Base-by-base conservation (phyloP, 2,888 invertebrate genomes). In the Melanostoma scalare region DNA sequence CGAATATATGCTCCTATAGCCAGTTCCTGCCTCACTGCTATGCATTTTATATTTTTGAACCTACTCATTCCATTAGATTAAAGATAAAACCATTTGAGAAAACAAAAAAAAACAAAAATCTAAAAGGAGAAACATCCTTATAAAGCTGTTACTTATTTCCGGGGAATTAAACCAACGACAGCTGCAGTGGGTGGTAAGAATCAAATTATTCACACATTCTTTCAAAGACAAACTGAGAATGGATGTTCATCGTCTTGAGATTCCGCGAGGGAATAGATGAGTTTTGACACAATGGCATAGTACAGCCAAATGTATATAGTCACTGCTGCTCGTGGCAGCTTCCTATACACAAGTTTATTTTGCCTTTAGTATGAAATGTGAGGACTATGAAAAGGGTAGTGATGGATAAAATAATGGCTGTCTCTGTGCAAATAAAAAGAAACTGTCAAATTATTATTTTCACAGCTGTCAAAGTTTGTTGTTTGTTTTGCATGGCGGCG, bases 361-460 rank as follows among this genome's bases (percentile, higher is more conserved):
- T 6, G 4, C 30, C 6, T 46, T 1, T 56, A 38, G 31, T 6
- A 38, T 35, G 2, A 6, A 20, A 53, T 0, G 36, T 36, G 30
- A 60, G 6, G 10, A 20, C n/a, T 31, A 50, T 30, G 48, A 72
- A 81, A 68, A 61, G 77, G 55, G 56, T 71, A 76, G 46, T 9
- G 58, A 65, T 60, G 60, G 63, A 55, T 48, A 65, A 63, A 71
- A 68, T 52, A 73, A 82, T 73, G 61, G 50, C 52, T 82, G 56
- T 52, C 78, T 73, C 40, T 53, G 44, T 61, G 68, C 44, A 73
- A 58, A 77, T 46, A 55, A 50, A 78, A 73, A 73, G 69, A 69
- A 78, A 78, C 77, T 74, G 82, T 78, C 78, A 82, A 82, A 78
- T 82, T 82, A 82, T 82, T 78, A 78, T 82, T 82, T 77, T 82